These are phyloP conservation scores for Himantopus leucocephalus DNA, from an alignment of 2,113 vertebrate species.

Conservation along the genomic window DNA sequence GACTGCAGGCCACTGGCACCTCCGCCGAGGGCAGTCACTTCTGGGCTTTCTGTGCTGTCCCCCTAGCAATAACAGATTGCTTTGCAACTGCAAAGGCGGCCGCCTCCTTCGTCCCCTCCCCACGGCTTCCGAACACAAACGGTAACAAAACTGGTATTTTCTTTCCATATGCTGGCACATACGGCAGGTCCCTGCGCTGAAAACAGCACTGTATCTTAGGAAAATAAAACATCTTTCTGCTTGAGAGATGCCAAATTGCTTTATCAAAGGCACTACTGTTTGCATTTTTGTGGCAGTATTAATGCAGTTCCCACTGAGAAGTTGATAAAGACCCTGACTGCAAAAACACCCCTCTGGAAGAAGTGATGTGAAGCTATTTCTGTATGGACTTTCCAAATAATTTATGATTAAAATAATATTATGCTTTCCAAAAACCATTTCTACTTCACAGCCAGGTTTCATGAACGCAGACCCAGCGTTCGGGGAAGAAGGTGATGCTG, in stretches of 20 bases:
- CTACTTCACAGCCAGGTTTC: slow-evolving; percentile 16
- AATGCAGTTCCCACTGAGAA: slow-evolving; percentile 39
- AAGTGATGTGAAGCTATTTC: slow-evolving; percentile 27
- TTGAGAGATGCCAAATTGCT: slow-evolving; percentile 7
- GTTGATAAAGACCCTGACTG: slow-evolving; percentile 35
- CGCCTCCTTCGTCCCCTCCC: fast-evolving
- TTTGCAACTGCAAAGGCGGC: not conserved
- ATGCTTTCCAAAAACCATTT: not conserved
- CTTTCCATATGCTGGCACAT: slow-evolving; percentile 20
- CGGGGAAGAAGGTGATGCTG: not conserved
- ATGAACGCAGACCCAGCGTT: not conserved
- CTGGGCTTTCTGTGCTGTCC: not conserved
- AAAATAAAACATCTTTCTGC: slow-evolving; percentile 52
- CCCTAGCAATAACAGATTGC: not conserved
- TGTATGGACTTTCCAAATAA: not conserved
- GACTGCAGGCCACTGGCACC: not conserved
- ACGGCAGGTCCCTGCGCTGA: not conserved
- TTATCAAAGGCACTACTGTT: slow-evolving; percentile 61
- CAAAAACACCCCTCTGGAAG: slow-evolving; percentile 33
- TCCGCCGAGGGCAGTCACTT: not conserved
- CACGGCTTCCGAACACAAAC: not conserved
- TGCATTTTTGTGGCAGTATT: slow-evolving; percentile 54
- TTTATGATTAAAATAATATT: slow-evolving; percentile 56
- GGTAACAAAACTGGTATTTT: not conserved
- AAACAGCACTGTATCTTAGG: not conserved